phyloP scores from a whole-genome alignment of 2,113 vertebrate species.

The Cyprinodon brontotheroides region DNA sequence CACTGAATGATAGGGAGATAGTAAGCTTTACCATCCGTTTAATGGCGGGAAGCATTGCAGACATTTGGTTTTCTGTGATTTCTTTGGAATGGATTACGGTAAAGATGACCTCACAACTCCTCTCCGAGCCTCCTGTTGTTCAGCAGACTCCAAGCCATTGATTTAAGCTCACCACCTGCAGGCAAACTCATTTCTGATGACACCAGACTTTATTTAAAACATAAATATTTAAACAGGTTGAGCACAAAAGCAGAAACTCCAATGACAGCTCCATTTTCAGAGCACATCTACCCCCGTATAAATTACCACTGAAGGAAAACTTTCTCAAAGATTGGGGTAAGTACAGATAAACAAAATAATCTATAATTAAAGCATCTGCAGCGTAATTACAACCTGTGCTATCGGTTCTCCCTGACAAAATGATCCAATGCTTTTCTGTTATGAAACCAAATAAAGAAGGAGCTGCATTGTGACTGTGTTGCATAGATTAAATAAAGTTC shows the following conservation, averaged over 20 bases:
- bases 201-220: slow-evolving; percentile 16
- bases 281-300: background rate
- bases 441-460: slow-evolving; percentile 21
- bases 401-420: slow-evolving; percentile 31
- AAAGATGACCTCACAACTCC: background rate
- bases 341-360: slow-evolving; percentile 23
- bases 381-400: slow-evolving; percentile 34
- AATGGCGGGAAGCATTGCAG: background rate
- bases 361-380: slow-evolving; percentile 44
- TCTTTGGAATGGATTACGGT: background rate
- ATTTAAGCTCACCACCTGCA: slow-evolving; percentile 29
- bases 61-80: background rate
- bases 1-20: background rate
- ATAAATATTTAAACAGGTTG: slow-evolving; percentile 41
- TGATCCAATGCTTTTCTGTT: slow-evolving; percentile 27
- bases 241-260: slow-evolving; percentile 34
- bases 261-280: slow-evolving; percentile 5
- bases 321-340: slow-evolving; percentile 26
- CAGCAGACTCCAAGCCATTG: background rate
- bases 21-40: background rate
- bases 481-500: slow-evolving; percentile 31
- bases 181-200: slow-evolving; percentile 34
- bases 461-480: slow-evolving; percentile 7
- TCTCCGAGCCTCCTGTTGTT: slow-evolving; percentile 21
- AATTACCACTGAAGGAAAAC: slow-evolving; percentile 42